Percentiles rank a stretch among this genome's conserved stretches.
Evolutionary conservation across 1,140 invertebrate species (phyloP).

Genomic region (Trinorchestia longiramus): DNA sequence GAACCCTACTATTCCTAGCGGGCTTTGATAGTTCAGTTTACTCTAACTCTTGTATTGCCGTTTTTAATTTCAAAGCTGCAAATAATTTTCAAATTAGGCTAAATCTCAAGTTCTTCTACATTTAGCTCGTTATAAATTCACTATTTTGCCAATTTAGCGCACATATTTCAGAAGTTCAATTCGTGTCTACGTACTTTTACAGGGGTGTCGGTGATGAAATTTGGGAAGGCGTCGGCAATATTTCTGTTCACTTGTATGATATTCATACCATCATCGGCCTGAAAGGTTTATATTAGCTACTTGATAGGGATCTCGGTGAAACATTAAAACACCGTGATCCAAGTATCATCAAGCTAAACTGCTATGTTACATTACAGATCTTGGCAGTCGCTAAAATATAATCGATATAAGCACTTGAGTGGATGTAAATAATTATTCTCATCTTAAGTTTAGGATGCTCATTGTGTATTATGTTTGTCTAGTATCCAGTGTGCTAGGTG

Average conservation of each 20-base stretch:
- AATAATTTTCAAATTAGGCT: background rate
- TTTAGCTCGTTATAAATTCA: background rate
- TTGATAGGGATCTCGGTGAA: background rate
- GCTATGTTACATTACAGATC: background rate
- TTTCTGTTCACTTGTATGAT: conserved; percentile 39
- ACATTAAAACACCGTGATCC: background rate
- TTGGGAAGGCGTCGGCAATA: conserved; percentile 33
- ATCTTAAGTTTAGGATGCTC: background rate
- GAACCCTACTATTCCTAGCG: background rate
- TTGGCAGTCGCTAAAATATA: background rate
- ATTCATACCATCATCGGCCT: conserved; percentile 18
- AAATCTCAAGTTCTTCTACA: background rate
- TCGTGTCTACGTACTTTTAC: background rate
- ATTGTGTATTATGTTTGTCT: conserved; percentile 34
- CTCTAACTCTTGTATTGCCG: background rate
- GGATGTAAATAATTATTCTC: conserved; percentile 38
- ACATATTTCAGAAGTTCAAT: background rate
- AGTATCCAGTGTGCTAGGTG: conserved; percentile 13
- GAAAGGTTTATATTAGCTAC: background rate
- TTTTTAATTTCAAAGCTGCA: background rate
- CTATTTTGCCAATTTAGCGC: background rate
- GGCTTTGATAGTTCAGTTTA: background rate
- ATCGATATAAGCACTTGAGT: background rate
- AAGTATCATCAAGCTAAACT: background rate
- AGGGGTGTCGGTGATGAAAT: background rate